Evolutionary conservation across 2,113 vertebrate genomes (phyloP), one percentile per base, ranked within the genome.

Genomic region (Tragelaphus strepsiceros): DNA sequence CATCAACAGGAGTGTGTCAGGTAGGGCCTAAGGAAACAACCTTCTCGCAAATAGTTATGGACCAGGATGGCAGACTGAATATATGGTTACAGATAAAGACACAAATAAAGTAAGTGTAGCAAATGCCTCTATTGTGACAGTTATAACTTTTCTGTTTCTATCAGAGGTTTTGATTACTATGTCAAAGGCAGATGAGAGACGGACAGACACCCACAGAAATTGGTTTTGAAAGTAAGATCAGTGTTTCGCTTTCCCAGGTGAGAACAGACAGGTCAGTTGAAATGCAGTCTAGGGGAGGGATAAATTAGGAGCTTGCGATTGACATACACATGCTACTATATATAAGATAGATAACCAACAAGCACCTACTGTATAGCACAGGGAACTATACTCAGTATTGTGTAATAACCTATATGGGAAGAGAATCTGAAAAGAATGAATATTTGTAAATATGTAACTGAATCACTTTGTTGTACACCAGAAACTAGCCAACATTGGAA

Each of bases 111-210:
- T 17, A n/a, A 53, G 13, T 58, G 22, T 32, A 80, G 58, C 26
- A 88, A 93, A 83, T 32, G 26, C 67, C 39, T 93, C 11, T 88
- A 83, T 58, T 85, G 46, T 86, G 85, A 77, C 6, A 88, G 43
- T 87, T 93, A 49, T 14, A 83, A 64, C 5, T 83, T 91, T 82
- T 89, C 71, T 96, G 3, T 90, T 97, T 96, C 90, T 56, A 94
- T 64, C 84, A 93, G 62, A 7, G 54, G 53, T 53, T 97, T 96
- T 67, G 46, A 85, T 96, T 62, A 93, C 14, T 94, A 4, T 81
- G 24, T 92, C 46, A 90, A 80, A 91, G 9, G 74, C 22, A 12
- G 30, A 95, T 93, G 51, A 89, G 32, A 83, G 53, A 58, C 1
- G 62, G 28, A 24, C 10, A 88, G 30, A 35, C 10, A 74, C 22